Conservation (phyloP, 2,888 invertebrate genomes). For the Salpingus planirostris region DNA sequence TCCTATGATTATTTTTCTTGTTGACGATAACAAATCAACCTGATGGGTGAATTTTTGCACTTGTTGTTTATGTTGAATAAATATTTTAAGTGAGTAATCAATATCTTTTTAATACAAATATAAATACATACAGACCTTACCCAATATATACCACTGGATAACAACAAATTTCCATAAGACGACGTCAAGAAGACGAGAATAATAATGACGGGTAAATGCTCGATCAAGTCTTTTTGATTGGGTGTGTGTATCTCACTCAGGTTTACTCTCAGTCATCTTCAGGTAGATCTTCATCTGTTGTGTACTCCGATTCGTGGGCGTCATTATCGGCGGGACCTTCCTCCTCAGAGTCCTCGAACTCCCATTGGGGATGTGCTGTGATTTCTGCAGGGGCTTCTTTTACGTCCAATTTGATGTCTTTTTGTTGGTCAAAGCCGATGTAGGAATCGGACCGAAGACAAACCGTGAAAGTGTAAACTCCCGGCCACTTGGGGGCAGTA, state of each 20-base stretch:
- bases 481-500: slow-evolving; percentile 91
- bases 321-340: slow-evolving; percentile 51
- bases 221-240: not conserved
- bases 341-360: slow-evolving; percentile 88
- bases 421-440: slow-evolving; percentile 90
- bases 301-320: slow-evolving; percentile 57
- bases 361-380: slow-evolving; percentile 94
- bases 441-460: slow-evolving; percentile 95
- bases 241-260: slow-evolving; percentile 10
- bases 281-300: slow-evolving; percentile 59
- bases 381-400: slow-evolving; percentile 90
- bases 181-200: slow-evolving; percentile 7
- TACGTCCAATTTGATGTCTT: slow-evolving; percentile 94
- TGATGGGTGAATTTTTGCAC: slow-evolving; percentile 1
- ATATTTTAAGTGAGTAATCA: slow-evolving; percentile 2
- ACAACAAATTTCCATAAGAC: not conserved
- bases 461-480: slow-evolving; percentile 86
- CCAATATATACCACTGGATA: not conserved
- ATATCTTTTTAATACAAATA: slow-evolving; percentile 16
- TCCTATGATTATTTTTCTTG: too few relatives aligned
- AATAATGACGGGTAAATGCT: slow-evolving; percentile 11
- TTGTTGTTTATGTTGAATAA: slow-evolving; percentile 13
- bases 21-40: slow-evolving; percentile 6
- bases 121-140: slow-evolving; percentile 8
- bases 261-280: slow-evolving; percentile 27